Evolutionary conservation across 2,797 vertebrate species (phyloP), one percentile per base, ranked within the genome.

Genomic region (Hypotaenidia philippensis): DNA sequence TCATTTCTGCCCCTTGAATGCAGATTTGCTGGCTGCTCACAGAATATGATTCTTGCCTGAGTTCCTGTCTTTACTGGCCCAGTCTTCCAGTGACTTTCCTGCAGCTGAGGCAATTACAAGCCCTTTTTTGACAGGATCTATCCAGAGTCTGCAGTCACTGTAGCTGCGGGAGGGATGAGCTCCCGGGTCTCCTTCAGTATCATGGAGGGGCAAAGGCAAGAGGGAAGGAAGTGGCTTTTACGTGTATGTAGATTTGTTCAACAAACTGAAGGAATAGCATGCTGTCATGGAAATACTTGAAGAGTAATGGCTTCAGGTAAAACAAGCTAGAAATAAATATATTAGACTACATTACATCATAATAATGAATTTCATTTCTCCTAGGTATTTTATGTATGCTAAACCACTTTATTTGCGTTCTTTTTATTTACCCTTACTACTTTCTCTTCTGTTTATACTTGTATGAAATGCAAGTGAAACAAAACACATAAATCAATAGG

Each of bases 401-500:
- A 71, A 88, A 74, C 1, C 27, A 41, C 10, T 68, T 61, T 56
- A 66, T 85, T 84, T 75, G 2, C 13, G 90, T 79, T 50, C 18
- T 81, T 49, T 92, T 74, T 38, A 23, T 72, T 65, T 66, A 60
- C 34, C 27, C 4, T 72, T 91, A 22, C 12, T 49, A 25, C n/a
- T 78, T 90, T 92, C 41, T 80, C 16, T 60, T 81, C 13, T 57
- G 61, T 83, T 89, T 53, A 81, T 83, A 50, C 53, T 50, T 61
- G 50, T 36, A 81, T 77, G 61, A 89, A 93, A 93, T 72, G 31
- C 13, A 15, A 90, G 59, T 66, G 70, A 96, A 84, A 74, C 61
- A 81, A 91, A 83, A 61, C 65, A 86, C 21, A 32, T 71, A 87
- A 82, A 90, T 94, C 26, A 78, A 60, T 91, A 89, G 53, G 82